Evolutionary conservation across 2,888 invertebrate genomes (phyloP), one percentile per base, ranked within the genome.

Genomic region (Sphaerophoria taeniata): DNA sequence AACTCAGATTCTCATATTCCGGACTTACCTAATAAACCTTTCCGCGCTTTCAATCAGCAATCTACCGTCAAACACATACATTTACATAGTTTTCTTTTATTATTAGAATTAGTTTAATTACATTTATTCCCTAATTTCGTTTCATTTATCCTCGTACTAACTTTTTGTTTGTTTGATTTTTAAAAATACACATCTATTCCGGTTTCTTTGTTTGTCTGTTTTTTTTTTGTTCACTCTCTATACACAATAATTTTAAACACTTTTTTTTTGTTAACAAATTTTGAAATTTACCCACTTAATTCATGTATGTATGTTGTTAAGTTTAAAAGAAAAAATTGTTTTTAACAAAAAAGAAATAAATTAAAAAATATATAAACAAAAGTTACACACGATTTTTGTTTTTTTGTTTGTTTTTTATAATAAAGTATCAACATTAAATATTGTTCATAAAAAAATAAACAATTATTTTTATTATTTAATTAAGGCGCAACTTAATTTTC

Each of bases 221-320:
- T n/a, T 56, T 53, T 49, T 49, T 34, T 45, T 47, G 47, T 63
- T 63, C 63, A 65, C 70, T 70, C 51, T 84, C 49, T 73, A 81
- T 65, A 77, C 73, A 85, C 76, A 77, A 77, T 85, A 34, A n/a
- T n/a, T n/a, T n/a, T n/a, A 34, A 80, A 85, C 63, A 73, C 73
- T 81, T 60, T n/a, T n/a, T n/a, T n/a, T n/a, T n/a, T n/a, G n/a
- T 76, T 74, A 85, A 85, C 81, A 85, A 76, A 85, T 85, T 85
- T 77, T 85, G 76, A 85, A 81, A 77, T 36, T 72, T 80, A 47
- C 65, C 74, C 70, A 65, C 43, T 79, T 72, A 56, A n/a, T 16
- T 49, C 45, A 56, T n/a, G n/a, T n/a, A n/a, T n/a, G 47, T 61
- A 60, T 12, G 60, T 63, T 56, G 60, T 58, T 36, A 36, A 36